Conservation (phyloP, 2,888 invertebrate species). For the Cenopis cana region DNA sequence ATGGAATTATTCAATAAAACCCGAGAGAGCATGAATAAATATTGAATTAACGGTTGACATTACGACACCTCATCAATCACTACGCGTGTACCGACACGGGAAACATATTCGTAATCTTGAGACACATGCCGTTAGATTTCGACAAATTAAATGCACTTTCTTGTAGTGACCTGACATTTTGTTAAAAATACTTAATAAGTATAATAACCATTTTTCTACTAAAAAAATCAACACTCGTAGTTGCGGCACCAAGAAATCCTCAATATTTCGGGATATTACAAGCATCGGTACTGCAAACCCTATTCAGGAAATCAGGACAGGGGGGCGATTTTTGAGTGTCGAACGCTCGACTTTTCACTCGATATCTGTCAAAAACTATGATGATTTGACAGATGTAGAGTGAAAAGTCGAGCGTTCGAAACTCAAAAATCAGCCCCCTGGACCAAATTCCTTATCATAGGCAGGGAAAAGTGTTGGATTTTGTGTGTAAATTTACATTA, state of each 20-base stretch:
- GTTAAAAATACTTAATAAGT: not conserved
- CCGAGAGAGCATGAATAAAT: conserved; percentile 55
- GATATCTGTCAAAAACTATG: no score
- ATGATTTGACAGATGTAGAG: no score
- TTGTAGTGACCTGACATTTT: not conserved
- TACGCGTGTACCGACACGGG: conserved; percentile 62
- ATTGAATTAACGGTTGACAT: conserved; percentile 71
- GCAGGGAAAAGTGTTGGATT: not conserved
- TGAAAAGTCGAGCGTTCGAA: no score
- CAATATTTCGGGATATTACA: no score
- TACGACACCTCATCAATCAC: conserved; percentile 67
- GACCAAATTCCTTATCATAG: no score
- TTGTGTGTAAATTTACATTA: not conserved
- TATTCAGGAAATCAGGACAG: no score
- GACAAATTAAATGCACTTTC: conserved; percentile 65
- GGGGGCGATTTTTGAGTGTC: no score
- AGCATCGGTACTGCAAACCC: no score
- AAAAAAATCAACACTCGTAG: no score
- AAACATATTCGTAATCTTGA: conserved; percentile 66
- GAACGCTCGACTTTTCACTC: no score
- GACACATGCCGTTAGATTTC: conserved; percentile 47
- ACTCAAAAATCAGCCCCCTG: no score
- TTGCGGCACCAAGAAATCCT: no score
- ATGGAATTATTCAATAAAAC: conserved; percentile 50
- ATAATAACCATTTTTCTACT: not conserved